Percentiles rank a stretch among this genome's conserved stretches.
phyloP scores from a whole-genome alignment of 2,113 vertebrate species.

The Antechinus flavipes region DNA sequence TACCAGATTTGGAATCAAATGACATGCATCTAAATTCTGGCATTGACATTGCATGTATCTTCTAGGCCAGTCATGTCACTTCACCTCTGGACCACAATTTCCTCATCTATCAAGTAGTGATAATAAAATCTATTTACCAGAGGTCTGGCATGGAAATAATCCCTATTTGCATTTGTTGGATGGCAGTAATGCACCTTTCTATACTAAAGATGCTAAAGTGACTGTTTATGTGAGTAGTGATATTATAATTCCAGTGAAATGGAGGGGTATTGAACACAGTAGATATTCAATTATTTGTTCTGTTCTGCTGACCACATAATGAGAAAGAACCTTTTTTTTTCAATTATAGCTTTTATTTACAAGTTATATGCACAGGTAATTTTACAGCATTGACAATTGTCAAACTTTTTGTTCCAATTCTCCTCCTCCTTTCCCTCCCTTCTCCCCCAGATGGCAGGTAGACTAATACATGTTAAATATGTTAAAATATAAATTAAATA shows the following conservation, averaged over 20 bases:
- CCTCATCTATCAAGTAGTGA: not conserved
- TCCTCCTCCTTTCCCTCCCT: too few relatives aligned
- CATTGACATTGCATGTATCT: not conserved
- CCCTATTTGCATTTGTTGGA: too few relatives aligned
- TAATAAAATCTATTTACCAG: not conserved
- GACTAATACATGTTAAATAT: too few relatives aligned
- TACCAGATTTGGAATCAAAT: not conserved
- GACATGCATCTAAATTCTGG: not conserved
- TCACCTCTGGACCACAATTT: not conserved
- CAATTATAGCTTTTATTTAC: too few relatives aligned
- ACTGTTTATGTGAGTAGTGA: not conserved
- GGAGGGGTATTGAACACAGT: not conserved
- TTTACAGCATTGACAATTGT: too few relatives aligned
- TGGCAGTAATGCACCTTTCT: not conserved
- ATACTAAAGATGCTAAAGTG: not conserved
- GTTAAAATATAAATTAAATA: too few relatives aligned
- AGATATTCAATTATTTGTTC: not conserved
- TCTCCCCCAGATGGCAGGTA: too few relatives aligned
- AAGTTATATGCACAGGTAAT: too few relatives aligned
- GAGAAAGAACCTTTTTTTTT: not conserved
- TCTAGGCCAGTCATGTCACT: not conserved
- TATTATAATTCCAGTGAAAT: not conserved
- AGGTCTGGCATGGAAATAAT: not conserved
- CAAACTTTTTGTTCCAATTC: too few relatives aligned
- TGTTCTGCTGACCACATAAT: not conserved